Conservation (phyloP, 2,888 invertebrate genomes). For the Lasiommata megera region DNA sequence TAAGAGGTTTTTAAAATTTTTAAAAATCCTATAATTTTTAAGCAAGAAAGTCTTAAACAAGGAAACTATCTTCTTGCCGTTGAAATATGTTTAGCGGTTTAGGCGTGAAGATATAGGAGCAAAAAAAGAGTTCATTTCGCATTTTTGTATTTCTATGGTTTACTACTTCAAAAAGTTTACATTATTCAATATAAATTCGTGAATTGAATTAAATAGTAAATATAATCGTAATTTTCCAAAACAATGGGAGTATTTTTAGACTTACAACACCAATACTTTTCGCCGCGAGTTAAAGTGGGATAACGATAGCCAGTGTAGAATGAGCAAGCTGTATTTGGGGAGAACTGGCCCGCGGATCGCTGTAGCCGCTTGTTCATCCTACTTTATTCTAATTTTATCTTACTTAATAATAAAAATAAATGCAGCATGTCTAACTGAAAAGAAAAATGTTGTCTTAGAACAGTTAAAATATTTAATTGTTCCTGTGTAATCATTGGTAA, state of each 20-base stretch:
- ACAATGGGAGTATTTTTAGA: constrained; percentile 30
- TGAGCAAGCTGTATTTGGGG: constrained; percentile 53
- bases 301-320: constrained; percentile 41
- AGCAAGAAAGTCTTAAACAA: no score
- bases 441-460: background rate
- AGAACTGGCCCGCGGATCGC: constrained; percentile 72
- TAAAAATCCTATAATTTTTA: no score
- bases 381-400: background rate
- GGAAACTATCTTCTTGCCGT: no score
- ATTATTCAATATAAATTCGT: no score
- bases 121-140: no score
- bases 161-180: no score
- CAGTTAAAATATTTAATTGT: background rate
- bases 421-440: background rate
- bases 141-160: no score
- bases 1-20: no score
- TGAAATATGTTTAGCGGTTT: no score
- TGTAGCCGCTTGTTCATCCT: constrained; percentile 20
- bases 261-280: constrained; percentile 50
- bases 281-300: constrained; percentile 48
- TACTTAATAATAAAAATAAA: background rate
- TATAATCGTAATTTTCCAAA: constrained; percentile 9
- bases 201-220: no score
- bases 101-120: no score
- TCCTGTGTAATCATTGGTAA: background rate